Base-by-base conservation (phyloP, 2,113 vertebrate species). In the Crotalus horridus region DNA sequence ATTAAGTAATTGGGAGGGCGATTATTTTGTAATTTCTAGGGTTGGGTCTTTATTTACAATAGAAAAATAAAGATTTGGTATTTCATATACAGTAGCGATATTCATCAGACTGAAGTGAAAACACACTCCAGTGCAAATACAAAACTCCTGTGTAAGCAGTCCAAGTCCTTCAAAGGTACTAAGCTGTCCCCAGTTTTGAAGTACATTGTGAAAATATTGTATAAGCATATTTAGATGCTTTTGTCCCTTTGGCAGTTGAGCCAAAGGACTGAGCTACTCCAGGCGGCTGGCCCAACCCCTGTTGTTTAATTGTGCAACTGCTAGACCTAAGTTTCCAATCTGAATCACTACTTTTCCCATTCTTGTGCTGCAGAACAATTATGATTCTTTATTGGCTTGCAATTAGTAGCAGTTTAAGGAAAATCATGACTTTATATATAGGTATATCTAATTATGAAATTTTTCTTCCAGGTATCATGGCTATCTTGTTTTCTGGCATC, bases 401-500 rank as follows among this genome's bases (percentile, higher is more conserved):
- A 23, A 39, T 59, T 56, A 88, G 26, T 1, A 81, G n/a, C 20
- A 29, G 43, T 21, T 43, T 21, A 39, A 39, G 17, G 61, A 17
- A 91, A 59, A 53, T 23, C 7, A 6, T 64, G 8, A 54, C 43
- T 13, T 46, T 53, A 13, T 43, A 53, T 11, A 26, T 55, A 10
- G 9, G 24, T 21, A 15, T 29, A 5, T 10, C 11, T 94, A 64
- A 92, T 21, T 92, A 87, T 51, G 53, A 29, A 0, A 89, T 95
- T 11, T 93, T 23, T n/a, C 93, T 54, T 92, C 0, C 94, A 99
- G 99, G 99, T 95, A 99, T 99, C 96, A 99, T 99, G 99, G 98
- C 99, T 74, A 99, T 99, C 96, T 98, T 99, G 95, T 99, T 99
- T 97, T 98, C 99, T 0, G 99, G 99, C 64, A 99, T 99, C 0